Conservation (phyloP, 2,888 invertebrate genomes). For the Psylliodes chrysocephalus region DNA sequence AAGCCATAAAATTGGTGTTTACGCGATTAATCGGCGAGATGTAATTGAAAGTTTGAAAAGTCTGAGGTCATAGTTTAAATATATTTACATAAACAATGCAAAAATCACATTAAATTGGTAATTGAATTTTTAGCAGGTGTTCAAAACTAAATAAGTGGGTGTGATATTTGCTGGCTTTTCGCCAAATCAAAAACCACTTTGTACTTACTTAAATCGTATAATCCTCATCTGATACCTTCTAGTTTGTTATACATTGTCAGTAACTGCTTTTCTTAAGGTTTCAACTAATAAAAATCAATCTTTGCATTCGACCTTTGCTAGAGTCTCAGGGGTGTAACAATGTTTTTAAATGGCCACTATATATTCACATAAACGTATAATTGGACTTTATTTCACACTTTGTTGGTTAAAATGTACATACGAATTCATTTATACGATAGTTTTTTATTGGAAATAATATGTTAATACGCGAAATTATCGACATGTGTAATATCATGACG, state of each 20-base stretch:
- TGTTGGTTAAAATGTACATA: conserved; percentile 45
- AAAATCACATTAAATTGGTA: conserved; percentile 43
- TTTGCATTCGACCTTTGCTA: conserved; percentile 50
- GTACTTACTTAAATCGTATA: conserved; percentile 59
- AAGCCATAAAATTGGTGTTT: conserved; percentile 9
- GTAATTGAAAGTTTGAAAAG: conserved; percentile 19
- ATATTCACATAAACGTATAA: conserved; percentile 39
- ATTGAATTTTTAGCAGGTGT: conserved; percentile 60
- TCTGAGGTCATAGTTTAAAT: conserved; percentile 37
- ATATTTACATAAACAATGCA: conserved; percentile 34
- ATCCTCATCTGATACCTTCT: conserved; percentile 59
- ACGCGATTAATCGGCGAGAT: conserved; percentile 2
- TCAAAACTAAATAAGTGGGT: conserved; percentile 55
- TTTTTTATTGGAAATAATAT: conserved; percentile 48
- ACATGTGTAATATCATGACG: conserved; percentile 64
- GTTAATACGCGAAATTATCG: conserved; percentile 61
- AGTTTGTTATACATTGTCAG: conserved; percentile 44
- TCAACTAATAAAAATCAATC: conserved; percentile 51
- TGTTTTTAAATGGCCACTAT: conserved; percentile 32
- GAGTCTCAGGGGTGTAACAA: conserved; percentile 56
- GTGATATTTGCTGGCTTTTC: conserved; percentile 58
- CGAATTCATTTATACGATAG: conserved; percentile 51
- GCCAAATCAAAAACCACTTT: conserved; percentile 59
- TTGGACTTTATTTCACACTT: conserved; percentile 51
- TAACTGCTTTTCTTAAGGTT: conserved; percentile 35